A percentile compares a stretch with the other conserved stretches of the same genome.
Conservation (phyloP, 2,113 vertebrate species). For the Odocoileus hemionus region DNA sequence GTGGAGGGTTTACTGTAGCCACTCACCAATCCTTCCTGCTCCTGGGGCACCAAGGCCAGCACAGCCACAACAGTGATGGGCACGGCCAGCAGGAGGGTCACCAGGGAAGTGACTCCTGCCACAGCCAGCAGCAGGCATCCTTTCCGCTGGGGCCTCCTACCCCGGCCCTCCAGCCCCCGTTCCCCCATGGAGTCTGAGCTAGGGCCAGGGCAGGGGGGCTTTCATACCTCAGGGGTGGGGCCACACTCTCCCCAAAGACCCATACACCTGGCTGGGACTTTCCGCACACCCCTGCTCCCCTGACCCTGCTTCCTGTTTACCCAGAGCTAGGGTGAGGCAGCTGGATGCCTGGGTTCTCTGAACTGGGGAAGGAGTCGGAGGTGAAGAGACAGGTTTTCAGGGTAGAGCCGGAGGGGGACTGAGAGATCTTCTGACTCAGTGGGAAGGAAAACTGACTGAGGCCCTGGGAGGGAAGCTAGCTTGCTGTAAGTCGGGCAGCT, state of each 20-base stretch:
- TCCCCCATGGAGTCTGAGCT: slow-evolving; percentile 64
- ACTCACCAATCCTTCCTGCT: slow-evolving; percentile 65
- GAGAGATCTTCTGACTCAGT: background rate
- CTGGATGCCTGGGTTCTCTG: slow-evolving; percentile 67
- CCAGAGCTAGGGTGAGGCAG: slow-evolving; percentile 57
- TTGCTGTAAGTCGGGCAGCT: background rate
- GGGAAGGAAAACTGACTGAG: background rate
- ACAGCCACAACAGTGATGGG: slow-evolving; percentile 68
- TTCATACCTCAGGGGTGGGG: slow-evolving; percentile 68
- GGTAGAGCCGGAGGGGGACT: background rate
- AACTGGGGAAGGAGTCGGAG: slow-evolving; percentile 47
- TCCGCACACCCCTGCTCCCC: slow-evolving; percentile 55
- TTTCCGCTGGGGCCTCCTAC: slow-evolving; percentile 37
- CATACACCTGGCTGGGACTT: slow-evolving; percentile 74
- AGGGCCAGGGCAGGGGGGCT: slow-evolving; percentile 36
- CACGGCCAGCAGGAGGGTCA: slow-evolving; percentile 68
- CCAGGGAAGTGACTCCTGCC: slow-evolving; percentile 57
- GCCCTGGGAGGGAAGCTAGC: background rate
- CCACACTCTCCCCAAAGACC: slow-evolving; percentile 40
- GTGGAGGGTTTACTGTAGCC: background rate
- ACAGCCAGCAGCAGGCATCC: slow-evolving; percentile 69
- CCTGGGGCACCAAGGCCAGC: slow-evolving; percentile 46
- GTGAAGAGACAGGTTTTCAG: background rate
- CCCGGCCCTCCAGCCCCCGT: background rate
- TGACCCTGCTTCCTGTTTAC: slow-evolving; percentile 75